phyloP scores from a whole-genome alignment of 2,888 invertebrate genomes.

The Metellina segmentata region DNA sequence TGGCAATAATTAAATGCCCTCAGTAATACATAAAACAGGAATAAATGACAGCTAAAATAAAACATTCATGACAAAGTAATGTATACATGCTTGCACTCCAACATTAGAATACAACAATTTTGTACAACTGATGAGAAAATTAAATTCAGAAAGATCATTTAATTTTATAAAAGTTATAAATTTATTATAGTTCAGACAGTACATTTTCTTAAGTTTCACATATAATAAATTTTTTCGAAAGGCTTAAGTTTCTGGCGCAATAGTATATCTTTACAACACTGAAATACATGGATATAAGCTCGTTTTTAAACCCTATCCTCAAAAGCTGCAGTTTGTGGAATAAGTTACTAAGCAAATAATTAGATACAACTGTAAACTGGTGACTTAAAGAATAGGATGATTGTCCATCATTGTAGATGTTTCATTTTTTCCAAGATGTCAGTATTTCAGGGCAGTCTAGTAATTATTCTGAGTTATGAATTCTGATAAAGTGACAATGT shows the following conservation, averaged over 20 bases:
- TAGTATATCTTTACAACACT: slow-evolving; percentile 2
- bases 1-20: too few relatives aligned
- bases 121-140: neutral
- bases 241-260: slow-evolving; percentile 24
- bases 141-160: slow-evolving; percentile 15
- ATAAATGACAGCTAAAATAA: too few relatives aligned
- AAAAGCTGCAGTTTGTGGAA: slow-evolving; percentile 49
- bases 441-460: neutral
- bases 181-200: slow-evolving; percentile 18
- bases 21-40: too few relatives aligned
- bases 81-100: too few relatives aligned
- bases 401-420: slow-evolving; percentile 6
- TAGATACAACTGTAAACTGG: slow-evolving; percentile 25
- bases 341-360: slow-evolving; percentile 36
- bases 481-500: slow-evolving; percentile 63
- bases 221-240: slow-evolving; percentile 10
- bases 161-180: slow-evolving; percentile 38
- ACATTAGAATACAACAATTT: neutral
- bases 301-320: slow-evolving; percentile 39
- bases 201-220: slow-evolving; percentile 2
- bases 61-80: too few relatives aligned
- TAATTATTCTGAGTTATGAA: slow-evolving; percentile 29
- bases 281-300: slow-evolving; percentile 49
- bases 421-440: slow-evolving; percentile 2
- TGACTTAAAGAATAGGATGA: slow-evolving; percentile 34